Conservation (phyloP, 2,888 invertebrate genomes). For the Cephus pulcher region DNA sequence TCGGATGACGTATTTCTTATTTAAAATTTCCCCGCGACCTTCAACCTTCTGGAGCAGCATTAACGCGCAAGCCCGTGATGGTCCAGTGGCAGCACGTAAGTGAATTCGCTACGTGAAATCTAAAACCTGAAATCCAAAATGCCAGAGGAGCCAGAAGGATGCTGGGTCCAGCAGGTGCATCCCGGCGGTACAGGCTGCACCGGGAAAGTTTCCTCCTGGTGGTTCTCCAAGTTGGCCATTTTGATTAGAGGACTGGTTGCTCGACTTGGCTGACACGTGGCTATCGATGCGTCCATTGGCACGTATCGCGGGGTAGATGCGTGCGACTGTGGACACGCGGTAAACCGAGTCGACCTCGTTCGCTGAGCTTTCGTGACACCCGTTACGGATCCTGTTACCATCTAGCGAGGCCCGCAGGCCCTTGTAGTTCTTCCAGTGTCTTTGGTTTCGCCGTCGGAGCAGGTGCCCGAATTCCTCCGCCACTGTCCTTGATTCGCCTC, state of each 20-base stretch:
- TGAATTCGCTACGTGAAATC: neutral
- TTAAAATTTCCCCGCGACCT: neutral
- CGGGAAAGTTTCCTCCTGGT: neutral
- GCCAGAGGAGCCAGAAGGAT: neutral
- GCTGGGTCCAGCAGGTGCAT: neutral
- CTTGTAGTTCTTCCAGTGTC: neutral
- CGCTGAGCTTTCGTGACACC: conserved; percentile 13
- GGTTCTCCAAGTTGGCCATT: neutral
- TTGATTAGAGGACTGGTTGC: neutral
- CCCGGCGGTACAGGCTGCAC: neutral
- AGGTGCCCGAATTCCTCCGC: neutral
- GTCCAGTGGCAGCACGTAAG: neutral
- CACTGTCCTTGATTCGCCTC: neutral
- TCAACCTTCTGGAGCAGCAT: neutral
- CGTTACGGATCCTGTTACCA: conserved; percentile 47
- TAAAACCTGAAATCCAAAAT: neutral
- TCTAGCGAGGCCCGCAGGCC: neutral
- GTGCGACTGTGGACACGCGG: neutral
- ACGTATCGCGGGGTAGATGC: neutral
- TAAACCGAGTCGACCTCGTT: neutral
- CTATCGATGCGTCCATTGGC: neutral
- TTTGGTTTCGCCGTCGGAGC: neutral
- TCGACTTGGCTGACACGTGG: neutral
- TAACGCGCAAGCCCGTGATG: neutral
- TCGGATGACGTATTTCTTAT: neutral